A percentile compares a stretch with the other conserved stretches of the same genome.
Evolutionary conservation across 2,113 vertebrate genomes (phyloP).

Genomic region (Spilogale gracilis): DNA sequence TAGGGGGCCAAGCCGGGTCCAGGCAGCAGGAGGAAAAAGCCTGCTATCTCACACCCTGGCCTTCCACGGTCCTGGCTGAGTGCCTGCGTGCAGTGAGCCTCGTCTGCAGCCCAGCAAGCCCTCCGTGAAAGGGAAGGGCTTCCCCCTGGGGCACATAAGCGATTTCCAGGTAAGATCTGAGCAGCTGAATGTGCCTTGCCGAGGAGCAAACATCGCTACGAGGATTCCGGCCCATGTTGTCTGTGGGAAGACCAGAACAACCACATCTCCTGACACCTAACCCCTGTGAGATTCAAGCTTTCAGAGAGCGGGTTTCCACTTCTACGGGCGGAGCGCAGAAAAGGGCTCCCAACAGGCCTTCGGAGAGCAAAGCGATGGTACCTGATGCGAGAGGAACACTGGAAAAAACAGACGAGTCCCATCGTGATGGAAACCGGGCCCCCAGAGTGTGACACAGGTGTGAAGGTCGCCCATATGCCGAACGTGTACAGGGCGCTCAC

Average conservation of each 20-base stretch:
- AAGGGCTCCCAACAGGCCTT: not conserved
- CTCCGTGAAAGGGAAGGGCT: not conserved
- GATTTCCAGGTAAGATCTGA: not conserved
- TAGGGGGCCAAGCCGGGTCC: not conserved
- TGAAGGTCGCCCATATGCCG: too few species aligned
- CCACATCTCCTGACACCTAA: not conserved
- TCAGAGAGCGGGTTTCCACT: not conserved
- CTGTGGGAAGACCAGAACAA: not conserved
- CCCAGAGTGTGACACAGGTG: rapidly evolving
- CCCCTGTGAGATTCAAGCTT: not conserved
- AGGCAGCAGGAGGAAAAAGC: not conserved
- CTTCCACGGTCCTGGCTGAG: not conserved
- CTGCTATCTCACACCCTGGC: not conserved
- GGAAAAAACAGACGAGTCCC: not conserved
- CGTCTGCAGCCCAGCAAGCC: not conserved
- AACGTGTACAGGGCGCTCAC: not conserved
- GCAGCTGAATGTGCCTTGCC: not conserved
- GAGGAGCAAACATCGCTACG: not conserved
- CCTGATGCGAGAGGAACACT: not conserved
- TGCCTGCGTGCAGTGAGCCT: rapidly evolving
- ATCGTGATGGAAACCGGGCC: not conserved
- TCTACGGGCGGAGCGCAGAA: not conserved
- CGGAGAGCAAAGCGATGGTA: not conserved
- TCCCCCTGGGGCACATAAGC: too few species aligned
- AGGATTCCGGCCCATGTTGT: rapidly evolving